Percentiles rank a stretch among this genome's conserved stretches.
Conservation (phyloP, 2,888 invertebrate species). For the Mimas tiliae region DNA sequence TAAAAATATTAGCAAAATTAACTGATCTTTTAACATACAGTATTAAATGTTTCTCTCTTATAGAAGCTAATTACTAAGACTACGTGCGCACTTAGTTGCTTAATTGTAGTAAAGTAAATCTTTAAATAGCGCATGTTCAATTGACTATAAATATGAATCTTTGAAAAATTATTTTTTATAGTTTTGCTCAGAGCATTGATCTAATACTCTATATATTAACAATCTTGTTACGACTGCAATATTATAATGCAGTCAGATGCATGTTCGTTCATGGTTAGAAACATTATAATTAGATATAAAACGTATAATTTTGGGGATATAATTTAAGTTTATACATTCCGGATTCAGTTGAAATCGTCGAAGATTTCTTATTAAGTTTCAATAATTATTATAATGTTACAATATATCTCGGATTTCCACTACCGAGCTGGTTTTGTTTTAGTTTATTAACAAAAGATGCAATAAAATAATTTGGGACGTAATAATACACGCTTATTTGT, state of each 20-base stretch:
- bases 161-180: conserved; percentile 3
- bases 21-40: conserved; percentile 5
- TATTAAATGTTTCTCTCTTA: conserved; percentile 15
- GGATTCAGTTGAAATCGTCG: conserved; percentile 47
- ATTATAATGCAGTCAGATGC: conserved; percentile 6
- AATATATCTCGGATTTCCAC: not conserved
- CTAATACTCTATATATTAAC: conserved; percentile 15
- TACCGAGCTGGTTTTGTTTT: not conserved
- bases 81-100: conserved; percentile 18
- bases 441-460: not conserved
- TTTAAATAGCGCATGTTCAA: not conserved
- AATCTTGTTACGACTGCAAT: conserved; percentile 15
- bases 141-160: conserved; percentile 10
- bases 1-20: conserved; percentile 9
- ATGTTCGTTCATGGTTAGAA: not conserved
- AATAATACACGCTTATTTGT: conserved; percentile 6
- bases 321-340: conserved; percentile 76
- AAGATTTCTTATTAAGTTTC: conserved; percentile 10
- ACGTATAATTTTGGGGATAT: conserved; percentile 36
- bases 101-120: conserved; percentile 4
- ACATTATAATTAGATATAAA: conserved; percentile 22
- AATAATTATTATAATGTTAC: not conserved
- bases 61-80: not conserved
- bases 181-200: conserved; percentile 12
- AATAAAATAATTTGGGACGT: not conserved